Evolutionary conservation across 2,113 vertebrate species (phyloP).

Genomic region (Zapus hudsonius): DNA sequence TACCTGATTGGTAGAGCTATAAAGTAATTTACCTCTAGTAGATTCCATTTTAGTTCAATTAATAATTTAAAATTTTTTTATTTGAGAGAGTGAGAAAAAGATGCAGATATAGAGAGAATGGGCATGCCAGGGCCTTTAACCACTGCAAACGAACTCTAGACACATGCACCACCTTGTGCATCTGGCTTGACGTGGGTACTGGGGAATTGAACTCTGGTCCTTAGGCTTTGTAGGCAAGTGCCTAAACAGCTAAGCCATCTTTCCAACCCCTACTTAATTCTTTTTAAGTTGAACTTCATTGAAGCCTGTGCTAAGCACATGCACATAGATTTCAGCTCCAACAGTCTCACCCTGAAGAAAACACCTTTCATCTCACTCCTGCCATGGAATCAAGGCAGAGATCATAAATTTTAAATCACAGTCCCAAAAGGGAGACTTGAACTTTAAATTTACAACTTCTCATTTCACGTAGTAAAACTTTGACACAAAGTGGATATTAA

Average conservation of each 20-base stretch:
- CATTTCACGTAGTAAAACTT: neutral
- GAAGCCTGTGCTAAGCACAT: neutral
- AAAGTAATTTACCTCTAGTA: neutral
- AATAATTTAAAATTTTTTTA: too few relatives aligned
- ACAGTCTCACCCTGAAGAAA: neutral
- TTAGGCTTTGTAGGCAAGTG: too few relatives aligned
- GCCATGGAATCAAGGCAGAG: neutral
- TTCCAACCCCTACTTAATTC: too few relatives aligned
- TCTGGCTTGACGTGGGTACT: too few relatives aligned
- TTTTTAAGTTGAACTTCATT: neutral
- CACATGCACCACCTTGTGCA: too few relatives aligned
- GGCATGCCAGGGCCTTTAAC: too few relatives aligned
- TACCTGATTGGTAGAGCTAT: neutral
- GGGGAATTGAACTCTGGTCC: too few relatives aligned
- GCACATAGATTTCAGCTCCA: neutral
- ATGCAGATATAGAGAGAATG: too few relatives aligned
- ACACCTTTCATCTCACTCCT: neutral
- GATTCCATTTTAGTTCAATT: constrained; percentile 39
- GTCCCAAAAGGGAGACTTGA: neutral
- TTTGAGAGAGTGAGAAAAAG: too few relatives aligned
- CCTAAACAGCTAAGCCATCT: too few relatives aligned
- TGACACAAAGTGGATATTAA: neutral
- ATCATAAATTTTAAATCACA: neutral
- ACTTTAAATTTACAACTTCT: neutral
- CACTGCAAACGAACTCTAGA: too few relatives aligned